phyloP scores from a whole-genome alignment of 1,140 invertebrate species.

The Antheraea pernyi region DNA sequence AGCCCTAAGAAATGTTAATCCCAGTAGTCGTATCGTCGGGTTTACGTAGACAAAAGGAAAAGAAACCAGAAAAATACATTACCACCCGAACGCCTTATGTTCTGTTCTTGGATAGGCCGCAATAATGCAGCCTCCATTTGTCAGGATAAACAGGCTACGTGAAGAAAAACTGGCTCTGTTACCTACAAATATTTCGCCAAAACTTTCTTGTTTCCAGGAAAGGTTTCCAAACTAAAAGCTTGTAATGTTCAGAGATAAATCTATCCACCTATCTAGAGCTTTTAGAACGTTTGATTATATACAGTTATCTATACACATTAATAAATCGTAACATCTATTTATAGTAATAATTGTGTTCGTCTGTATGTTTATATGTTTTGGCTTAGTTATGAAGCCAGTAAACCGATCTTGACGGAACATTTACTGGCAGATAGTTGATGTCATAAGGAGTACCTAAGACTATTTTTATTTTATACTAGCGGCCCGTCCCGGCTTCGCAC shows the following conservation, averaged over 20 bases:
- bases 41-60: conserved; percentile 30
- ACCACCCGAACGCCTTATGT: conserved; percentile 38
- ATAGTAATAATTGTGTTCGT: no score
- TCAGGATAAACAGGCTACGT: conserved; percentile 64
- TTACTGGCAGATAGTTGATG: no score
- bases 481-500: no score
- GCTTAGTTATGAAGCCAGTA: no score
- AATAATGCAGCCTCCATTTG: conserved; percentile 67
- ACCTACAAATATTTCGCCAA: conserved; percentile 53
- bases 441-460: no score
- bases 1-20: conserved; percentile 19
- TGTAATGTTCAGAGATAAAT: neutral
- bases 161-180: conserved; percentile 57
- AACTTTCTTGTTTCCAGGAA: conserved; percentile 1
- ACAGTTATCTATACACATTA: neutral
- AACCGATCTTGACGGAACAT: no score
- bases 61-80: conserved; percentile 43
- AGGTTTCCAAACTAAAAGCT: conserved; percentile 4
- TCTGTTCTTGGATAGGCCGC: conserved; percentile 48
- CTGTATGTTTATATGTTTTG: no score
- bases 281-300: neutral
- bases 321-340: no score
- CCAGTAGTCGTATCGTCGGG: conserved; percentile 14
- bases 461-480: no score
- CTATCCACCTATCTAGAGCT: neutral